Evolutionary conservation across 2,113 vertebrate species (phyloP).

Genomic region (Corythornis vintsioides): DNA sequence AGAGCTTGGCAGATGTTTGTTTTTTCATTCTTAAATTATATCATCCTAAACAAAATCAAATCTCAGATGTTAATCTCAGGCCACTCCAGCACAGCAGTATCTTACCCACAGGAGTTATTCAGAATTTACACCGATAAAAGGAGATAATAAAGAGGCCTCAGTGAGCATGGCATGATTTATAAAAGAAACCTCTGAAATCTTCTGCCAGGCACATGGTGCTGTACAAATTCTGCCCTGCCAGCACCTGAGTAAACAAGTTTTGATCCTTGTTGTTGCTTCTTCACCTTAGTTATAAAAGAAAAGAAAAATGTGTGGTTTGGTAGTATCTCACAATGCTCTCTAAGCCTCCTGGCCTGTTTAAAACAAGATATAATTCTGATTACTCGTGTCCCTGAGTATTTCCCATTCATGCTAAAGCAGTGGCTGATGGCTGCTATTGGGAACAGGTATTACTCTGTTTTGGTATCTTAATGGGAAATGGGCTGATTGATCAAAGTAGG

Average conservation of each 20-base stretch:
- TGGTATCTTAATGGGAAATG: neutral
- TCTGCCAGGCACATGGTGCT: neutral
- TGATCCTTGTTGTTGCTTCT: neutral
- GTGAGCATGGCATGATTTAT: neutral
- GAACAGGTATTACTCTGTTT: neutral
- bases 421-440: conserved; percentile 5
- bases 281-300: neutral
- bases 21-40: neutral
- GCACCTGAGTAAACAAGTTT: neutral
- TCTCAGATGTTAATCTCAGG: neutral
- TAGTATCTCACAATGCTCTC: neutral
- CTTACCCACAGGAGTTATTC: conserved; percentile 6
- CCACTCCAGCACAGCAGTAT: neutral
- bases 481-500: neutral
- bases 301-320: conserved; percentile 15
- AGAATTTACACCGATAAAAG: neutral
- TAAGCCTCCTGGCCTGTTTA: neutral
- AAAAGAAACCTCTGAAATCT: neutral
- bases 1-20: neutral
- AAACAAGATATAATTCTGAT: neutral
- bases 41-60: neutral
- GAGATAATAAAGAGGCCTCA: neutral
- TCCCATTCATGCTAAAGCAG: neutral
- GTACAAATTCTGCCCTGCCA: neutral
- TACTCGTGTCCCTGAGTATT: conserved; percentile 21